A percentile compares a stretch with the other conserved stretches of the same genome.
Evolutionary conservation across 2,888 invertebrate genomes (phyloP).

Genomic region (Automeris io): DNA sequence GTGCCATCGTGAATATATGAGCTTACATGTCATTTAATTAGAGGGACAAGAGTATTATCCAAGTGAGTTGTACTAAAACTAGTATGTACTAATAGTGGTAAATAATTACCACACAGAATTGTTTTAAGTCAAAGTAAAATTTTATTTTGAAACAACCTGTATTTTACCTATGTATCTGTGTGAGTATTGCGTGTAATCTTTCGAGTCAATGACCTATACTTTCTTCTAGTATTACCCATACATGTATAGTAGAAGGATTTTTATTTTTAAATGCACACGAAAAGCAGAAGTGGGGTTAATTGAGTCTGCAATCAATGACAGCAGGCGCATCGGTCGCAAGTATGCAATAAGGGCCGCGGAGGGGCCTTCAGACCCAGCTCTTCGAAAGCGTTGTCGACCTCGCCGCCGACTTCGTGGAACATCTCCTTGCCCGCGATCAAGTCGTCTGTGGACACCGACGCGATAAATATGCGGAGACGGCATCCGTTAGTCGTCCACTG

Average conservation of each 20-base stretch:
- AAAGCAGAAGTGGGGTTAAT: slow-evolving; percentile 20
- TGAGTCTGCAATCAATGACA: slow-evolving; percentile 45
- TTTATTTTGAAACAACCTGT: too few species aligned
- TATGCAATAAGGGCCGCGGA: slow-evolving; percentile 23
- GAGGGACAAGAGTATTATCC: too few species aligned
- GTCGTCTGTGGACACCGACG: slow-evolving; percentile 81
- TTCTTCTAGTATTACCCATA: not conserved
- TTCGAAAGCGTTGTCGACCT: slow-evolving; percentile 93
- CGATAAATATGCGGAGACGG: slow-evolving; percentile 30
- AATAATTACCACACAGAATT: too few species aligned
- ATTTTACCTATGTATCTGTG: too few species aligned
- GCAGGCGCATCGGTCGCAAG: slow-evolving; percentile 64
- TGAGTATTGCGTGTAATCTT: not conserved
- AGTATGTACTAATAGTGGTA: too few species aligned
- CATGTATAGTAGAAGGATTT: not conserved
- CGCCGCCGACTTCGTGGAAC: slow-evolving; percentile 94
- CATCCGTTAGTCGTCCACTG: slow-evolving; percentile 23
- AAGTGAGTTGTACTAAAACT: too few species aligned
- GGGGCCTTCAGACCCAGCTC: slow-evolving; percentile 70
- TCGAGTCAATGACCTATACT: too few species aligned
- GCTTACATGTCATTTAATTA: too few species aligned
- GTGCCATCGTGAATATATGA: too few species aligned
- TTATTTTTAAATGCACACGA: slow-evolving; percentile 48
- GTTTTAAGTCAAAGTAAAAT: too few species aligned
- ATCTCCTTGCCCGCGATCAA: slow-evolving; percentile 91